Evolutionary conservation across 92 coral and sea anemone species (phyloP).

Genomic region (Phenganax subtilis): DNA sequence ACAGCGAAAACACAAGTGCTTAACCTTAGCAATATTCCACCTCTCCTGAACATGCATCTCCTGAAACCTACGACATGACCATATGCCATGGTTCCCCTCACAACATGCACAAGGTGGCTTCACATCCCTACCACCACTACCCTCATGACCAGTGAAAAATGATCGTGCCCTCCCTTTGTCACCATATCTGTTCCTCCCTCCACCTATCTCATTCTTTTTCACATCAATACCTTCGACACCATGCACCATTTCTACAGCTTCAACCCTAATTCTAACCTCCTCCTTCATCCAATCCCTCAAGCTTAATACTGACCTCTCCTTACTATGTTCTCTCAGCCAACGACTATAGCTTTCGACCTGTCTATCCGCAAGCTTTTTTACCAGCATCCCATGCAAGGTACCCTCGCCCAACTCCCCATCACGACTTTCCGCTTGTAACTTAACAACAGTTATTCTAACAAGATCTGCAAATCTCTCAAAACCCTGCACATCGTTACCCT

Average conservation of each 20-base stretch:
- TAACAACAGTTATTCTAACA: conserved; percentile 52
- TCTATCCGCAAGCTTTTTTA: conserved; percentile 44
- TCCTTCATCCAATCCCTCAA: conserved; percentile 53
- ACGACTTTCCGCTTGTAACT: conserved; percentile 52
- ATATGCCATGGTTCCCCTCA: conserved; percentile 6
- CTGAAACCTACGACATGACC: not conserved
- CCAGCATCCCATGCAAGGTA: conserved; percentile 51
- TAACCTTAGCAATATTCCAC: not conserved
- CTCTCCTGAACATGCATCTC: not conserved
- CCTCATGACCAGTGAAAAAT: not conserved
- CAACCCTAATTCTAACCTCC: conserved; percentile 47
- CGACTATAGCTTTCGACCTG: conserved; percentile 49
- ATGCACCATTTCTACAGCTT: conserved; percentile 42
- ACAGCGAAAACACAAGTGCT: conserved; percentile 1
- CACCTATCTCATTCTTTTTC: conserved; percentile 4
- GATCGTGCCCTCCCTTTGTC: conserved; percentile 22
- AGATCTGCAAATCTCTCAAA: conserved; percentile 53
- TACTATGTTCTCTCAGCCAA: conserved; percentile 40
- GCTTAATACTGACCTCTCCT: conserved; percentile 37
- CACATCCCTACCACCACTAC: not conserved
- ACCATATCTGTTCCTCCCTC: not conserved
- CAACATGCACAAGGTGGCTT: not conserved
- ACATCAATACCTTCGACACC: conserved; percentile 19
- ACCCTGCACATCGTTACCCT: conserved; percentile 35
- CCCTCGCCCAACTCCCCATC: conserved; percentile 52